Conservation (phyloP, 1,140 invertebrate species). For the Listronotus oregonensis region DNA sequence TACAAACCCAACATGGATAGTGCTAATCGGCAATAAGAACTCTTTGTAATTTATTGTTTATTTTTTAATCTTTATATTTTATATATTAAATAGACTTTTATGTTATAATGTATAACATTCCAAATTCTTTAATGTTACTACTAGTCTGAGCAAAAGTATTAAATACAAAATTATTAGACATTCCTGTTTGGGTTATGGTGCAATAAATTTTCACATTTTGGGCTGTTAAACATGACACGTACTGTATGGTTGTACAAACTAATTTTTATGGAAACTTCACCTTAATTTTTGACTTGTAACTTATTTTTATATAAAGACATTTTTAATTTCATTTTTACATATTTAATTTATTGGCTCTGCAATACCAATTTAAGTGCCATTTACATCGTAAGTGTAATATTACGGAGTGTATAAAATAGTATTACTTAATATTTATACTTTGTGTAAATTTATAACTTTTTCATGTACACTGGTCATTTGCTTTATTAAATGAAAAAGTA, state of each 20-base stretch:
- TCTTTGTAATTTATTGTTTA: conserved; percentile 33
- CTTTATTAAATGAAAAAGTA: conserved; percentile 32
- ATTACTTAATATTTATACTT: conserved; percentile 43
- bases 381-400: conserved; percentile 40
- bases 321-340: conserved; percentile 16
- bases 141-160: conserved; percentile 41
- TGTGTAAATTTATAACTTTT: conserved; percentile 44
- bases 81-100: conserved; percentile 28
- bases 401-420: conserved; percentile 40
- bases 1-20: conserved; percentile 86
- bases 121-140: conserved; percentile 26
- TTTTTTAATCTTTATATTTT: conserved; percentile 29
- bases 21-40: conserved; percentile 43
- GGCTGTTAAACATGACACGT: conserved; percentile 15
- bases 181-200: conserved; percentile 37
- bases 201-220: conserved; percentile 32
- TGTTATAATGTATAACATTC: conserved; percentile 33
- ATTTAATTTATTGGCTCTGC: conserved; percentile 41
- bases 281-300: conserved; percentile 17
- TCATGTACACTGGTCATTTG: conserved; percentile 41
- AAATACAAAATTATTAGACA: conserved; percentile 33
- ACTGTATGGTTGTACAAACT: conserved; percentile 21
- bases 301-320: conserved; percentile 32
- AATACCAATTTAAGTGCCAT: conserved; percentile 47
- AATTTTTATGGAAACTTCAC: conserved; percentile 11